phyloP scores from a whole-genome alignment of 1,140 invertebrate species.

The Dryas iulia region DNA sequence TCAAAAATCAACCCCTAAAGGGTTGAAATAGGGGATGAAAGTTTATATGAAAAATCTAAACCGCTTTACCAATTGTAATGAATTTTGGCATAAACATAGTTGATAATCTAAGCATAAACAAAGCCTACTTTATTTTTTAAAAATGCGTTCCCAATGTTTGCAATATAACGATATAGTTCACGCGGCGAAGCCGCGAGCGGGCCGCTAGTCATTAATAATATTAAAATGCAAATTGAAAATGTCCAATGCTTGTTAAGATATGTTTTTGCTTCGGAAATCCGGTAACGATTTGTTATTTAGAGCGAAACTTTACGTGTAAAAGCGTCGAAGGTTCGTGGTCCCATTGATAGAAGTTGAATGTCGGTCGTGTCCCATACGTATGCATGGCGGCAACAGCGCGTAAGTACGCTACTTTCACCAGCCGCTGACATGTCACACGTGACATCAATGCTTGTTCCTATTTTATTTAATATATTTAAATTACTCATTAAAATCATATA shows the following conservation, averaged over 20 bases:
- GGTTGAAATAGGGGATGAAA: too few species aligned
- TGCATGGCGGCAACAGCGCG: slow-evolving; percentile 34
- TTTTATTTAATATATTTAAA: slow-evolving; percentile 25
- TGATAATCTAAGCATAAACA: too few species aligned
- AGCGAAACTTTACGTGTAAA: slow-evolving; percentile 47
- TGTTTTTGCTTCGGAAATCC: slow-evolving; percentile 35
- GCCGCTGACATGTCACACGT: slow-evolving; percentile 53
- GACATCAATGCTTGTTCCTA: slow-evolving; percentile 60
- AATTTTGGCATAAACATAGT: too few species aligned
- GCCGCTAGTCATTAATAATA: too few species aligned
- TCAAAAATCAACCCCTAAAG: too few species aligned
- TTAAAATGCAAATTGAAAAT: not conserved
- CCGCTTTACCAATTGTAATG: too few species aligned
- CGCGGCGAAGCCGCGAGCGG: too few species aligned
- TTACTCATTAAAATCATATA: not conserved
- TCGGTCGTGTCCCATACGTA: slow-evolving; percentile 52
- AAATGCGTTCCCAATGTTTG: too few species aligned
- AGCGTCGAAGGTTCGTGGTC: slow-evolving; percentile 53
- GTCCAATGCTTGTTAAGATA: not conserved
- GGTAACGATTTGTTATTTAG: slow-evolving; percentile 38
- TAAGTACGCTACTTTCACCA: slow-evolving; percentile 63
- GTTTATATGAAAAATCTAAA: too few species aligned
- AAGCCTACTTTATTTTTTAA: too few species aligned
- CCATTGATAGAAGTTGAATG: slow-evolving; percentile 60
- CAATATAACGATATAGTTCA: too few species aligned